Evolutionary conservation across 2,888 invertebrate genomes (phyloP), one percentile per base, ranked within the genome.

Genomic region (Cerastis rubricosa): DNA sequence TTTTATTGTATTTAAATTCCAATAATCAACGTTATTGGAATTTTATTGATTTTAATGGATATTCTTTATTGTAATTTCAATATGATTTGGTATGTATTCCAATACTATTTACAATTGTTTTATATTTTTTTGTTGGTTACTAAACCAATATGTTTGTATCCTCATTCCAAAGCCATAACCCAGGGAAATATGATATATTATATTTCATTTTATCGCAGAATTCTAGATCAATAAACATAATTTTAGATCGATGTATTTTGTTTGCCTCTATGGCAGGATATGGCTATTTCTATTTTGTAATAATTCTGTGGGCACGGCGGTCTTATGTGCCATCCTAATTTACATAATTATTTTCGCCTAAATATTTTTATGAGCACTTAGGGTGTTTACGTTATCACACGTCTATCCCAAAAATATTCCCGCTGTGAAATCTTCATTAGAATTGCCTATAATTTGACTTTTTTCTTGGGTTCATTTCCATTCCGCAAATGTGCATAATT

Each of bases 81-180:
- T 3, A 35, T 25, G 22, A 51, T 61, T 66, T 67, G 25, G 54
- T 49, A 29, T 63, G 64, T 76, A 76, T 80, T 74, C 65, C 74
- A 83, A 63, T 64, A 77, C 51, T 74, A 73, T 72, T 69, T 35
- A 68, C 8, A 9, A 49, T 54, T 61, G 14, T 45, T 68, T 66
- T 75, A n/a, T n/a, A n/a, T 35, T 57, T 40, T 17, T 54, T 45
- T 64, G 22, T 72, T 49, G 29, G 59, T 73, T 64, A 35, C 3
- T 35, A 35, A 1, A 35, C 35, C 35, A 35, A 35, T 35, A 35
- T 35, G 35, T 35, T 77, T 78, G n/a, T 43, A 17, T 64, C 67
- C 57, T 63, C 85, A 82, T 85, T 85, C 85, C 85, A 79, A 78
- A 71, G 64, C 66, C 70, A 66, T 67, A 63, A 73, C 71, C 70